phyloP scores from a whole-genome alignment of 2,113 vertebrate genomes.

The Oncorhynchus gorbuscha region DNA sequence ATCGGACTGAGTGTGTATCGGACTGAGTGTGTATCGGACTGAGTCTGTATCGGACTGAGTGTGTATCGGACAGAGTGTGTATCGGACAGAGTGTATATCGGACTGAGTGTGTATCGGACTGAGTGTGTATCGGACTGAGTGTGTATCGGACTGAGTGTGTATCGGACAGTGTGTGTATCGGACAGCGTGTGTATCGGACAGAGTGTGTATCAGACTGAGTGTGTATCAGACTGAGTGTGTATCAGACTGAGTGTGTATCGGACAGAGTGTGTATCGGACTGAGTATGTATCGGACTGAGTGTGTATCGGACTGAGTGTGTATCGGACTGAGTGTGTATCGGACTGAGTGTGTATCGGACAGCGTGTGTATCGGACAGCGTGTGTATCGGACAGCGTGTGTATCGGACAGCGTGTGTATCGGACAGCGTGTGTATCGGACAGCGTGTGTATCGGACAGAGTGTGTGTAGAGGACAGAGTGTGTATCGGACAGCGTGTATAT shows the following conservation, averaged over 20 bases:
- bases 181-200: too few relatives aligned
- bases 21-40: neutral
- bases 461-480: neutral
- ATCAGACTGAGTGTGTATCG: neutral
- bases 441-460: too few relatives aligned
- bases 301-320: neutral
- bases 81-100: neutral
- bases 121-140: constrained; percentile 3
- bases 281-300: too few relatives aligned
- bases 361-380: neutral
- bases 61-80: neutral
- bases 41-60: too few relatives aligned
- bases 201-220: neutral
- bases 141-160: neutral
- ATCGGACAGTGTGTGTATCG: neutral
- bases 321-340: neutral
- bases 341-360: constrained; percentile 3
- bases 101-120: too few relatives aligned
- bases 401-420: too few relatives aligned
- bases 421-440: neutral
- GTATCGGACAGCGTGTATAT: neutral
- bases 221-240: neutral
- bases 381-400: too few relatives aligned
- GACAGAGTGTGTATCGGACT: neutral
- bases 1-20: constrained; percentile 13